Evolutionary conservation across 2,797 vertebrate species (phyloP), one percentile per base, ranked within the genome.

Genomic region (Triplophysa yarkandensis): DNA sequence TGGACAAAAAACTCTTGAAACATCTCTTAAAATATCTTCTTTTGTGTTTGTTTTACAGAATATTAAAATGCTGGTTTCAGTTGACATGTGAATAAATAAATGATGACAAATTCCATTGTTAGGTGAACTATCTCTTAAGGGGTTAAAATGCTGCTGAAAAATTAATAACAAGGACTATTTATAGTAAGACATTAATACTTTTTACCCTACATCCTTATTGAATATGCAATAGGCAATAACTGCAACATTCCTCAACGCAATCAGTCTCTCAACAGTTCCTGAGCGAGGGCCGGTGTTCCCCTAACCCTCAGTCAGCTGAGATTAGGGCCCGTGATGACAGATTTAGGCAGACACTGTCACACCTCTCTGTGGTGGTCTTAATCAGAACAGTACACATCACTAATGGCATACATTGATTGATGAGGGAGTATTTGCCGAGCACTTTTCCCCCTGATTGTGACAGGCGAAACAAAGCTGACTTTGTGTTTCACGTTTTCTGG

Each of bases 331-430:
- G 55, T 68, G 64, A 75, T 68, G 73, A 75, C 73, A 66, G 71
- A 57, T 74, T 74, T 43, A 57, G 62, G 36, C 34, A 46, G 71
- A 46, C 54, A 30, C 64, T 52, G 63, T 75, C 64, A 61, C 73
- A 68, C 64, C 64, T 67, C 73, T 68, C 64, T 52, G 64, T 61
- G 64, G 73, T 75, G 73, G 64, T 21, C 64, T 75, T 75, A 75
- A 75, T 75, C 73, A 75, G 55, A 68, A 75, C 21, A 48, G 73
- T 75, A 75, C 73, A 75, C 64, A 75, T 68, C 64, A 50, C 73
- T 75, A 75, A 75, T 75, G 73, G 41, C 54, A 68, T 50, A 68
- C 55, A 68, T 68, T 75, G 73, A 75, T 68, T 75, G 73, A 75
- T 61, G 64, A 68, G 73, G 25, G 50, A 44, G 63, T 44, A 4